Conservation (phyloP, 2,113 vertebrate species). For the Sinocyclocheilus rhinocerous region DNA sequence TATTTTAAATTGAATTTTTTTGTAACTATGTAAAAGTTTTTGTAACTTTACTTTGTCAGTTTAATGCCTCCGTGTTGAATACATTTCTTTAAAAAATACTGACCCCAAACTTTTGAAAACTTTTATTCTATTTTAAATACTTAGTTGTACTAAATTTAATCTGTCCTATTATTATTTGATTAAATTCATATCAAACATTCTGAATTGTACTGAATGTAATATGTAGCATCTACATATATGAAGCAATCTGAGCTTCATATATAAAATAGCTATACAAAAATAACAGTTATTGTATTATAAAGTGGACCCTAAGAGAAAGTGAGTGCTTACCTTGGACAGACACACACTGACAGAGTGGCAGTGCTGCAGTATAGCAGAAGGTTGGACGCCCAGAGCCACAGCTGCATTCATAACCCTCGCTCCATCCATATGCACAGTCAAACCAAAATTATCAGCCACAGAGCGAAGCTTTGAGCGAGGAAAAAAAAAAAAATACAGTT, state of each 20-base stretch:
- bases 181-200: not conserved
- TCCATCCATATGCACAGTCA: slow-evolving; percentile 84
- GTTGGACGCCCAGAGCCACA: slow-evolving; percentile 71
- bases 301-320: not conserved
- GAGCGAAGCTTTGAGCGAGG: slow-evolving; percentile 69
- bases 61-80: too few relatives aligned
- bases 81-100: too few relatives aligned
- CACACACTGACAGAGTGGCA: slow-evolving; percentile 85
- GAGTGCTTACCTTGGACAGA: slow-evolving; percentile 82
- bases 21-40: too few relatives aligned
- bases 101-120: not conserved
- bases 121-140: not conserved
- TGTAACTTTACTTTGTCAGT: too few relatives aligned
- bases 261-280: not conserved
- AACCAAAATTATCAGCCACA: slow-evolving; percentile 72
- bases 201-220: too few relatives aligned
- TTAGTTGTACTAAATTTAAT: not conserved
- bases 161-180: too few relatives aligned
- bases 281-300: not conserved
- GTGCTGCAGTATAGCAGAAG: slow-evolving; percentile 76
- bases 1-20: too few relatives aligned
- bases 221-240: not conserved
- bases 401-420: slow-evolving; percentile 82
- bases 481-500: slow-evolving; percentile 34
- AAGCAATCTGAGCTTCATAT: too few relatives aligned